These are phyloP conservation scores for Phalera bucephala DNA, from an alignment of 2,888 invertebrate species.

Conservation along the genomic window DNA sequence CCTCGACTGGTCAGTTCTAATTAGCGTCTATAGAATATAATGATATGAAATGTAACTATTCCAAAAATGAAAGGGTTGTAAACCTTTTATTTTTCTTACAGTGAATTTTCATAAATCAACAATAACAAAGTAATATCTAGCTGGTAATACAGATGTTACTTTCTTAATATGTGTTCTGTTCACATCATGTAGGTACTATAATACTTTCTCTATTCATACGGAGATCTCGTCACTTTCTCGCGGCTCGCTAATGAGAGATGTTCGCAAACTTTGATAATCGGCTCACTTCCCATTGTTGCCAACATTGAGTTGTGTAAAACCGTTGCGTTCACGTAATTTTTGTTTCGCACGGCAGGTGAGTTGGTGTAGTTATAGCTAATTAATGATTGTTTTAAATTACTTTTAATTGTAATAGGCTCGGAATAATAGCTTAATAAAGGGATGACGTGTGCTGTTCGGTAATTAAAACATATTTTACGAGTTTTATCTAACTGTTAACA, in stretches of 20 bases:
- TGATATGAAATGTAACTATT: too few relatives aligned
- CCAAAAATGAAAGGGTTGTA: too few relatives aligned
- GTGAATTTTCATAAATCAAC: constrained; percentile 10
- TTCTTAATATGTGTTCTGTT: constrained; percentile 55
- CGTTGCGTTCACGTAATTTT: constrained; percentile 32
- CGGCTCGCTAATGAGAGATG: constrained; percentile 57
- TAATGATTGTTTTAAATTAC: too few relatives aligned
- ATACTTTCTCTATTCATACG: constrained; percentile 76
- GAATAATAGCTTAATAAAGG: too few relatives aligned
- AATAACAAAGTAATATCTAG: constrained; percentile 29
- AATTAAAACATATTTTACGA: too few relatives aligned
- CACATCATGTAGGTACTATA: constrained; percentile 37
- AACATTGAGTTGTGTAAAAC: constrained; percentile 43
- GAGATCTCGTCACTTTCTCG: constrained; percentile 68
- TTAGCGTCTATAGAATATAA: too few relatives aligned
- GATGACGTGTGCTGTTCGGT: too few relatives aligned
- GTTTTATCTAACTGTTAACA: too few relatives aligned
- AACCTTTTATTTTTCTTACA: too few relatives aligned
- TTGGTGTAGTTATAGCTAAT: too few relatives aligned
- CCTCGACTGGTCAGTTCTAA: too few relatives aligned
- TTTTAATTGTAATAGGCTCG: too few relatives aligned
- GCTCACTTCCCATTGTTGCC: constrained; percentile 51
- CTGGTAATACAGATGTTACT: constrained; percentile 47
- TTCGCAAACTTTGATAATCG: constrained; percentile 57
- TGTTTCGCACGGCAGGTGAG: constrained; percentile 1